A percentile compares a stretch with the other conserved stretches of the same genome.
Evolutionary conservation across 1,140 invertebrate species (phyloP).

Genomic region (Asbolus verrucosus): DNA sequence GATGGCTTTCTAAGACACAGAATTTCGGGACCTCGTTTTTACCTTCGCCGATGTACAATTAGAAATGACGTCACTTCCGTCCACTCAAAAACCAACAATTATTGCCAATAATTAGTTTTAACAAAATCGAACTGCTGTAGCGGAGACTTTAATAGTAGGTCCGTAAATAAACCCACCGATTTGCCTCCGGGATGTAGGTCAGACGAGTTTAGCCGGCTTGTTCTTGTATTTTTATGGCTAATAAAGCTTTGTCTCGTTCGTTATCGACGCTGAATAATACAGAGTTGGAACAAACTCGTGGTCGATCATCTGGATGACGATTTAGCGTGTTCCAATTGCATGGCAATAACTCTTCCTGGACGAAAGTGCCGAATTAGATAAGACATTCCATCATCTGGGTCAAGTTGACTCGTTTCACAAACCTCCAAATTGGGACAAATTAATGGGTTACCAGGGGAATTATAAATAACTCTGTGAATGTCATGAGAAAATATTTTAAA

Average conservation of each 20-base stretch:
- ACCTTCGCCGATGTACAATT: constrained; percentile 10
- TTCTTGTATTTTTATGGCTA: constrained; percentile 43
- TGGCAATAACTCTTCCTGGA: constrained; percentile 14
- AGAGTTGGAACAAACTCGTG: constrained; percentile 5
- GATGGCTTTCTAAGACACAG: constrained; percentile 9
- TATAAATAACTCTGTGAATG: constrained; percentile 35
- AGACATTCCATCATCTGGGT: background rate
- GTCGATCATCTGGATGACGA: background rate
- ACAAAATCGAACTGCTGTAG: constrained; percentile 10
- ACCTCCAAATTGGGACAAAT: constrained; percentile 21
- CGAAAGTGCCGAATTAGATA: constrained; percentile 20
- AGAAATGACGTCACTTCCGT: constrained; percentile 13
- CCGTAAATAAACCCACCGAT: constrained; percentile 41
- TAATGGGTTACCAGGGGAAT: constrained; percentile 26
- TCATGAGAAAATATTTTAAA: constrained; percentile 26
- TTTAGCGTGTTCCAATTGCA: constrained; percentile 20
- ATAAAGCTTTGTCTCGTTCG: constrained; percentile 39
- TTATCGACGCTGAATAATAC: constrained; percentile 39
- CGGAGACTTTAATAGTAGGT: constrained; percentile 40
- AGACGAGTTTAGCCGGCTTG: constrained; percentile 40
- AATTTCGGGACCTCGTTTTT: constrained; percentile 4
- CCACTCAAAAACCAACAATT: constrained; percentile 2
- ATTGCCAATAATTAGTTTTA: constrained; percentile 9
- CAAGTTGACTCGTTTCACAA: constrained; percentile 14
- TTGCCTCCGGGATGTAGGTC: constrained; percentile 44